Base-by-base conservation (phyloP, 2,888 invertebrate species). In the Tenthredo amoena region DNA sequence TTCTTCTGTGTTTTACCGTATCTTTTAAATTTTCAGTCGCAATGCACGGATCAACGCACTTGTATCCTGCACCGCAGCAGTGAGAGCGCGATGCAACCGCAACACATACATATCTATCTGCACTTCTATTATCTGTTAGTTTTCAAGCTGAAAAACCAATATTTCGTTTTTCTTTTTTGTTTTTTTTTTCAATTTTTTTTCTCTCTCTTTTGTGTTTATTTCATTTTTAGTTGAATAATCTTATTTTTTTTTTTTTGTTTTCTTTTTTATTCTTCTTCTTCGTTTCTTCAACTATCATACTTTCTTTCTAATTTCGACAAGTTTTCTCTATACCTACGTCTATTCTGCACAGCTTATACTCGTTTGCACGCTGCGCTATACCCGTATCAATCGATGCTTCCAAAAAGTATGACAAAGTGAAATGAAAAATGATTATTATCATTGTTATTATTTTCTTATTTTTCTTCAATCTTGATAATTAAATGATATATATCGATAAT, bases 31-130 rank as follows among this genome's bases (percentile, higher is more conserved):
- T 93, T 93, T 92, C 93, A 93, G 93, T 90, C 86, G 90, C 91
- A 88, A 91, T 92, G 89, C 92, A 91, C 88, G 93, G 92, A 89
- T 91, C 92, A 86, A 89, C 90, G 89, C 92, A 92, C 91, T 89
- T 91, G 91, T 92, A 92, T 88, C 92, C 91, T 87, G 88, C 89
- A 87, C 91, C 90, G 90, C 92, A 90, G 91, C 89, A 92, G 89
- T 90, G 90, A 89, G 85, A 85, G 21, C 47, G 65, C 90, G 58
- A 10, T 55, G 58, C 40, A 26, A 31, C 47, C 26, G 21, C 47
- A 76, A 87, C 89, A 89, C 88, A 87, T 87, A 89, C 89, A 89
- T 47, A 47, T 88, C 87, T 47, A 47, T 88, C 87, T 88, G 88
- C 88, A 88, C 88, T 85, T 87, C 68, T 18, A 68, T 34, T 68